Base-by-base conservation (phyloP, 2,888 invertebrate genomes). In the Rhingia rostrata region DNA sequence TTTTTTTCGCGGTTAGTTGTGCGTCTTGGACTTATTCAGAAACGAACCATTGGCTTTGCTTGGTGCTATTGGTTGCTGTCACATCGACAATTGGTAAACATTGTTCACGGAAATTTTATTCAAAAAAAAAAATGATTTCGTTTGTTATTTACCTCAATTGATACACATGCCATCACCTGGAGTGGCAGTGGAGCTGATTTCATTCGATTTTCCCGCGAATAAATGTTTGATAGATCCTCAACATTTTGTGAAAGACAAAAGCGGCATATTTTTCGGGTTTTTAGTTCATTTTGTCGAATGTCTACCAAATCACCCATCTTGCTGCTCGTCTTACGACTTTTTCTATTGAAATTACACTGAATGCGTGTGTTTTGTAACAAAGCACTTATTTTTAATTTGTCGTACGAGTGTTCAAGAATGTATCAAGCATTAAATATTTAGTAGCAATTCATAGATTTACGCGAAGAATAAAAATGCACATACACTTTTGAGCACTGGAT, bases 131-230 rank as follows among this genome's bases (percentile, higher is more conserved):
- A 3, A 30, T n/a, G 30, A 33, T 35, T 45, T 58, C 3, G 14
- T n/a, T 43, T 69, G 67, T 4, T 83, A 86, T 89, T 92, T 93
- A 96, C 96, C 95, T 96, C 96, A 87, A 96, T 94, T 77, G 95
- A 94, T 86, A 95, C 93, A 89, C 95, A 95, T 66, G 95, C 94
- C 94, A 96, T 94, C 88, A 96, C 94, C 92, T 96, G 96, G 87
- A 96, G 91, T 70, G 94, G 93, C 87, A 96, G 92, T 87, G 95
- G 94, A 87, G 94, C 93, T 79, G 93, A 92, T 88, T 94, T 94
- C 86, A 92, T 91, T 86, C 91, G 92, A 70, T 91, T 89, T 88
- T 93, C 93, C 14, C 89, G 87, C 87, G 94, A 93, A 90, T 94
- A 95, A 89, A 96, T 94, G 90, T 93, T 94, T 86, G 92, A 93